Evolutionary conservation across 2,113 vertebrate genomes (phyloP), one percentile per base, ranked within the genome.

Genomic region (Caranx melampygus): DNA sequence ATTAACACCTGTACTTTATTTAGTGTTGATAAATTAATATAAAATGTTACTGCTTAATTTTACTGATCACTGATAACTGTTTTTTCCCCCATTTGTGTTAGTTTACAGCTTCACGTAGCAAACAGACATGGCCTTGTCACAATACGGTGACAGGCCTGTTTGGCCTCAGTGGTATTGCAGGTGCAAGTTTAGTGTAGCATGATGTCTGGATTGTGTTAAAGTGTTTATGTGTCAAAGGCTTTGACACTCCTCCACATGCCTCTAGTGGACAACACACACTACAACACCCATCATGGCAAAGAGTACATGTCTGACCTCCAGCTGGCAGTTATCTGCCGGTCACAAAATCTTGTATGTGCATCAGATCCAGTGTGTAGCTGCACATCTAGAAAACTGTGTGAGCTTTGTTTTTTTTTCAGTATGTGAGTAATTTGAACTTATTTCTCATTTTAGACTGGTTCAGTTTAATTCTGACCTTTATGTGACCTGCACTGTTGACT

Each of bases 151-250:
- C 40, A 51, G 20, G 47, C 63, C 57, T 34, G 67, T 70, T 69
- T 63, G 20, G 31, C 78, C 49, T 49, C 2, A 20, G n/a, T 87
- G 83, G 87, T 90, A 52, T 84, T 89, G 63, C 87, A 88, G 69
- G 65, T 91, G 77, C 71, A 77, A 72, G 37, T 35, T 51, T n/a
- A 72, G 54, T 18, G 71, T 76, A 87, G 78, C 21, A 14, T 35
- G 68, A 63, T 79, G 85, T 88, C 88, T 85, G 78, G 73, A 65
- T 49, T 75, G 64, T 62, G 40, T 81, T 69, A 69, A 82, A 58
- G 67, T 78, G 64, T 87, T 88, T 73, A 74, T 34, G 64, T 76
- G 78, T 37, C 68, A 62, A 73, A 66, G 49, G 75, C 67, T 75
- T 54, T 71, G 81, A 89, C 76, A 80, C 62, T 59, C 37, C 55